Base-by-base conservation (phyloP, 2,888 invertebrate genomes). In the Harpagoxenus sublaevis region DNA sequence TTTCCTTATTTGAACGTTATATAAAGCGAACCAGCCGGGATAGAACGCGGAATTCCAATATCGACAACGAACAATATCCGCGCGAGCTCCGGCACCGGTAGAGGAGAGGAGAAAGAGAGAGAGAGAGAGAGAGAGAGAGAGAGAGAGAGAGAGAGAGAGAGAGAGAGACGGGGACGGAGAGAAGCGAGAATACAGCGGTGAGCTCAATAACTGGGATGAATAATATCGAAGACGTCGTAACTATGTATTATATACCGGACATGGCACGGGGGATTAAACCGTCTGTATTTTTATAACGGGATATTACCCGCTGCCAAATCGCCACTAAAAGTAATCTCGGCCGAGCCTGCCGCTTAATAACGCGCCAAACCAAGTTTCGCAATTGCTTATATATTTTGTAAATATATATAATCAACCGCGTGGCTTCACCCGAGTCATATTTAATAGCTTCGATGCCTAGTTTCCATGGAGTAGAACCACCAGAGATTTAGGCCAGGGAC, bases 21-120 rank as follows among this genome's bases (percentile, higher is more conserved):
- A 89, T 89, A 90, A 87, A 84, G 83, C 83, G 73, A 86, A 84
- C 82, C 84, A 82, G 81, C 70, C 79, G 74, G 70, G 83, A 82
- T 90, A 86, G 83, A 89, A 78, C 87, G 84, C 66, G 89, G 86
- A 89, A 89, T 89, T 89, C 89, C 89, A 89, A 89, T 89, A 89
- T 89, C 89, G 89, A 85, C 87, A 87, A 84, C 85, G 89, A 90
- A 90, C 85, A 89, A 90, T 89, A 90, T 89, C 89, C 89, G 91
- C 81, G 68, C 83, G 81, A 89, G 73, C 79, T 82, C 35, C 79
- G 63, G 73, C 66, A 74, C 81, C 68, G 77, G 53, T 45, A 15
- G 45, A 39, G 57, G 42, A 62, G 53, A 68, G 70, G 48, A 63
- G 84, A 84, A 89, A 88, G 83, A 89, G 79, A 84, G 45, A 66